A percentile compares a stretch with the other conserved stretches of the same genome.
Conservation (phyloP, 1,140 invertebrate species). For the Bicyclus anynana region DNA sequence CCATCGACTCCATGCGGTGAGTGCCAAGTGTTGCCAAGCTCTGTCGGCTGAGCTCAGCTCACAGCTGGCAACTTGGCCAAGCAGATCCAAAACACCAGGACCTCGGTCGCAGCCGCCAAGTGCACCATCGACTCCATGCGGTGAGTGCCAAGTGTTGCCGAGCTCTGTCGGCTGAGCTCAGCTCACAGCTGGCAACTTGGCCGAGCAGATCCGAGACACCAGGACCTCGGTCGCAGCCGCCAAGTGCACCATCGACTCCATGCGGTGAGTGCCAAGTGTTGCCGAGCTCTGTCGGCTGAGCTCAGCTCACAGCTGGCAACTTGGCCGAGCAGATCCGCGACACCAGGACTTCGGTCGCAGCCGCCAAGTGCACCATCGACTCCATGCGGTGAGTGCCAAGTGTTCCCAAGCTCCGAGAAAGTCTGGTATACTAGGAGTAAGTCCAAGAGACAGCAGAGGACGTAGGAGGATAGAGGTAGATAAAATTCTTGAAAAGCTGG, state of each 20-base stretch:
- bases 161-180: constrained; percentile 86
- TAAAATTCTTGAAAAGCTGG: too few relatives aligned
- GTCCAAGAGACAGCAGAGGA: too few relatives aligned
- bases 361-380: constrained; percentile 97
- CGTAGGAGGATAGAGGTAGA: too few relatives aligned
- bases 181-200: constrained; percentile 36
- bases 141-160: constrained; percentile 87
- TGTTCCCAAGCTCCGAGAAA: too few relatives aligned
- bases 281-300: too few relatives aligned
- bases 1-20: constrained; percentile 96
- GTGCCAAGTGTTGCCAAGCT: constrained; percentile 89
- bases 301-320: constrained; percentile 14
- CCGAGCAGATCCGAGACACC: constrained; percentile 55
- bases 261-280: constrained; percentile 84
- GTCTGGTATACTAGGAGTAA: too few relatives aligned
- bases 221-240: constrained; percentile 91
- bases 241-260: constrained; percentile 97
- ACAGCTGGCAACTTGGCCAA: constrained; percentile 42
- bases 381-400: constrained; percentile 88
- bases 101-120: constrained; percentile 94
- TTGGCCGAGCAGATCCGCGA: constrained; percentile 56
- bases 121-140: constrained; percentile 98
- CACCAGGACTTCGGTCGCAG: constrained; percentile 87
- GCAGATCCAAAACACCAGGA: constrained; percentile 73
- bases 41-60: constrained; percentile 83